Conservation (phyloP, 1,140 invertebrate species). For the Cecropterus lyciades region DNA sequence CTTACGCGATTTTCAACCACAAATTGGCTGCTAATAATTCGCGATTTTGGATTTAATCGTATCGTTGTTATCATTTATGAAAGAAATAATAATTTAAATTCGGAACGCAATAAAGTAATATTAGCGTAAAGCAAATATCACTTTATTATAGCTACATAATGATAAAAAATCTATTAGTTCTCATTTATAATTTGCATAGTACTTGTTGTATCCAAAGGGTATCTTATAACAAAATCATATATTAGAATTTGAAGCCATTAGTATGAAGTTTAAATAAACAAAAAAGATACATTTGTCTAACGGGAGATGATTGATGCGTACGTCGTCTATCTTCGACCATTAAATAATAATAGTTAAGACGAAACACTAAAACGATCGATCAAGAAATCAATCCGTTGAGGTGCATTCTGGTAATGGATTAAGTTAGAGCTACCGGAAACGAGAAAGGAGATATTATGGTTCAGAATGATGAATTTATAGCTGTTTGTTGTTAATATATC, state of each 20-base stretch:
- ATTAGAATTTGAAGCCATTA: slow-evolving; percentile 30
- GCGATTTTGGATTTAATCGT: slow-evolving; percentile 13
- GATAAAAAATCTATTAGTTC: background rate
- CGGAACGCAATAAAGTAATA: no score
- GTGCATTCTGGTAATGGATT: slow-evolving; percentile 71
- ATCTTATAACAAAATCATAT: slow-evolving; percentile 21
- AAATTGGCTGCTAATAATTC: slow-evolving; percentile 24
- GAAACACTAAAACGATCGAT: slow-evolving; percentile 64
- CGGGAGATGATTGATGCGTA: slow-evolving; percentile 70
- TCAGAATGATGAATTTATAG: slow-evolving; percentile 26
- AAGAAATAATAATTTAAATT: no score
- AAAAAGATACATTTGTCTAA: slow-evolving; percentile 63
- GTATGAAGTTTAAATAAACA: slow-evolving; percentile 32
- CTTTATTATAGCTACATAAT: no score
- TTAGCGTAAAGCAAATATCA: no score
- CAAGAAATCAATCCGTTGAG: slow-evolving; percentile 74
- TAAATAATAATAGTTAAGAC: slow-evolving; percentile 79
- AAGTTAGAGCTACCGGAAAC: slow-evolving; percentile 71
- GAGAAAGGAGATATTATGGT: slow-evolving; percentile 42
- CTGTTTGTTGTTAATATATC: slow-evolving; percentile 17
- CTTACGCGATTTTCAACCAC: slow-evolving; percentile 51
- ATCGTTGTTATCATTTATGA: background rate
- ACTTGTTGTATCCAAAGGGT: background rate
- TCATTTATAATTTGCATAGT: background rate
- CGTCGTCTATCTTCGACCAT: slow-evolving; percentile 67